Base-by-base conservation (phyloP, 1,140 invertebrate genomes). In the Octopus sinensis region DNA sequence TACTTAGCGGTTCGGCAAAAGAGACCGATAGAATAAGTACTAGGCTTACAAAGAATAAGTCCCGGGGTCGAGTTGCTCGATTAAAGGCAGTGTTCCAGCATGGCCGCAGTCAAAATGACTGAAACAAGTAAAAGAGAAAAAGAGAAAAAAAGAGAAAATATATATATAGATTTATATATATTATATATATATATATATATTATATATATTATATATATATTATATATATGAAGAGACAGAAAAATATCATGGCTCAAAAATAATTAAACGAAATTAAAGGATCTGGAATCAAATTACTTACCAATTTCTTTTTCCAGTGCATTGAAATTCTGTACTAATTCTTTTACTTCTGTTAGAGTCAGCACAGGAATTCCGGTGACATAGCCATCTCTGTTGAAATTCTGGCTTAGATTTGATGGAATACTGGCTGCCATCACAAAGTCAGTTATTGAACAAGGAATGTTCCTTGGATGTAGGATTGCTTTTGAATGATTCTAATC, bases 381-480 rank as follows among this genome's bases (percentile, higher is more conserved):
- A 76, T 84, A 86, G 7, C 85, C 85, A 17, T 86, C 82, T 6
- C 76, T 75, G 56, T 84, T 75, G 78, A 86, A 84, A 77, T 81
- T 13, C 30, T 43, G 30, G 30, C 30, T 43, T 1, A 43, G 30
- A 43, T 43, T 43, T 43, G 30, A 43, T 43, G 30, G 30, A 43
- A 43, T 43, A 43, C 30, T 43, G 30, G 30, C 30, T 43, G 30
- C 30, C 30, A 43, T 43, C 30, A 43, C 30, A 43, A 43, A 43
- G 30, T 43, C 30, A 43, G 30, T 43, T 43, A 43, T 43, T 43
- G 30, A 43, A 43, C 30, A 43, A 43, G 30, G 30, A 43, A 43
- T 43, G 30, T 43, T 43, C 30, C 0, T 43, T 43, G 30, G 30
- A 43, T 43, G 30, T 43, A 43, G 30, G 30, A 43, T 43, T 43